Evolutionary conservation across 2,888 invertebrate species (phyloP).

Genomic region (Coelopa pilipes): DNA sequence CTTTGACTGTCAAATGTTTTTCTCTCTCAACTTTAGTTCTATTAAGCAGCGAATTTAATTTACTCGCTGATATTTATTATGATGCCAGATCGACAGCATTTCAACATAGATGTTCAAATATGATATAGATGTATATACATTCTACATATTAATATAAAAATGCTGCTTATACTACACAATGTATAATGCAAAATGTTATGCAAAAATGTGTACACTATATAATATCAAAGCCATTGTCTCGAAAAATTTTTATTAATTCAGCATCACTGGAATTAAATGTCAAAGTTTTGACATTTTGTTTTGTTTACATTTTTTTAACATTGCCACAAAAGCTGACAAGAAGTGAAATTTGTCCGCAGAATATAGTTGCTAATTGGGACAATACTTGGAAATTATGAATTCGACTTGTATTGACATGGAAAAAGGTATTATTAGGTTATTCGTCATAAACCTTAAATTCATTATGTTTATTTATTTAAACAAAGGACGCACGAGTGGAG

Average conservation of each 20-base stretch:
- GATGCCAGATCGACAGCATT: too few species aligned
- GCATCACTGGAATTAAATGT: neutral
- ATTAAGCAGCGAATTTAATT: too few species aligned
- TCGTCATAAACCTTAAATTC: neutral
- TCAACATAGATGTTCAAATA: too few species aligned
- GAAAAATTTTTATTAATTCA: neutral
- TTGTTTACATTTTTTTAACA: neutral
- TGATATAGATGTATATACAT: too few species aligned
- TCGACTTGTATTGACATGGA: slow-evolving; percentile 28
- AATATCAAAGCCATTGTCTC: too few species aligned
- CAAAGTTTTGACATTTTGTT: slow-evolving; percentile 17
- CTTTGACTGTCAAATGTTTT: too few species aligned
- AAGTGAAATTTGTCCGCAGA: neutral
- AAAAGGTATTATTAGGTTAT: slow-evolving; percentile 23
- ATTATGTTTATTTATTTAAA: slow-evolving; percentile 13
- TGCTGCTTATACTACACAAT: too few species aligned
- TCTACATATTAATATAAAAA: too few species aligned
- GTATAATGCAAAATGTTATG: too few species aligned
- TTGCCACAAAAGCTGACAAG: neutral
- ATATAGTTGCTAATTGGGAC: neutral
- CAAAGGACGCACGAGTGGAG: slow-evolving; percentile 74
- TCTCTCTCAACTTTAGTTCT: too few species aligned
- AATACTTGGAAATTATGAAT: slow-evolving; percentile 26
- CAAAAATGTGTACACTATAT: too few species aligned
- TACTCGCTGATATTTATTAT: too few species aligned